phyloP scores from a whole-genome alignment of 2,888 invertebrate genomes.

The Plagodis pulveraria region DNA sequence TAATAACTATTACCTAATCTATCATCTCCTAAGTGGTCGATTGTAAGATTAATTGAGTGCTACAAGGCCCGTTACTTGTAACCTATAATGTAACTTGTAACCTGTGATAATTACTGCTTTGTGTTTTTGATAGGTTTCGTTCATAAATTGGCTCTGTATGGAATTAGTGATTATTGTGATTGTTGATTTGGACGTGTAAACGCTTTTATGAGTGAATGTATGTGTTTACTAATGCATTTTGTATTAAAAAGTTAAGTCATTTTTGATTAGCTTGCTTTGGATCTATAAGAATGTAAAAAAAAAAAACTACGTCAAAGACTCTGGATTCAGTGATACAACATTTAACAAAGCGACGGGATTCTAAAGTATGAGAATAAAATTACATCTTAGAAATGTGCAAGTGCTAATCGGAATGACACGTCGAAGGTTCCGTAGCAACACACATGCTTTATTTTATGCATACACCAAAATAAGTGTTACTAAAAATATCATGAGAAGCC shows the following conservation, averaged over 20 bases:
- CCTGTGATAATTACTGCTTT: conserved; percentile 36
- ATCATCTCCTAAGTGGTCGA: conserved; percentile 47
- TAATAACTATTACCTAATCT: conserved; percentile 31
- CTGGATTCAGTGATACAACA: too few species aligned
- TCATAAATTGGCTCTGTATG: not conserved
- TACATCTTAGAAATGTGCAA: too few species aligned
- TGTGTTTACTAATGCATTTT: not conserved
- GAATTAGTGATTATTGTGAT: conserved; percentile 21
- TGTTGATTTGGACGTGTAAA: conserved; percentile 14
- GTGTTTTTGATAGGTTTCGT: conserved; percentile 25
- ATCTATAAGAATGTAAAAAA: too few species aligned
- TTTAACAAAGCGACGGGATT: too few species aligned
- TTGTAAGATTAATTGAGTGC: conserved; percentile 55
- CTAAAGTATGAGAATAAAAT: too few species aligned
- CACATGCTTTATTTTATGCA: too few species aligned
- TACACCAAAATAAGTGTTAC: too few species aligned
- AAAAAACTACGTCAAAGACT: too few species aligned
- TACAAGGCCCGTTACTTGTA: conserved; percentile 24
- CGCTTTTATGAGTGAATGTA: not conserved
- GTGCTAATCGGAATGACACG: too few species aligned
- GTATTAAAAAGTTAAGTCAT: not conserved
- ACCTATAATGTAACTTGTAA: conserved; percentile 30
- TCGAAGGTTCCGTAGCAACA: too few species aligned
- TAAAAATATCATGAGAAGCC: too few species aligned
- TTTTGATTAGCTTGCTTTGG: too few species aligned